A percentile compares a stretch with the other conserved stretches of the same genome.
Conservation (phyloP, 1,140 invertebrate genomes). For the Eubasilissa regina region DNA sequence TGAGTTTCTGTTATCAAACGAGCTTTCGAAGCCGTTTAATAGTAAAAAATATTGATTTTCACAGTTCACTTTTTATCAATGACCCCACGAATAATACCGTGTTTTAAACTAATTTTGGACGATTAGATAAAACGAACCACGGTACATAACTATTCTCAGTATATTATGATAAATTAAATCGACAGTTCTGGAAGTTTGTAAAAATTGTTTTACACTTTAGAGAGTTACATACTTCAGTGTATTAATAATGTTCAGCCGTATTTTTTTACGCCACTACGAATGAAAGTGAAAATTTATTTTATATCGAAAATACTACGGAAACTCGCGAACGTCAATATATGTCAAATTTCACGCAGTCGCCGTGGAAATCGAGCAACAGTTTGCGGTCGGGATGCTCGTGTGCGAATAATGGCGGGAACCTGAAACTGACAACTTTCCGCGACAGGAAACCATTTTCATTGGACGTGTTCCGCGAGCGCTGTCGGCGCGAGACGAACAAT, state of each 20-base stretch:
- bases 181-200: too few relatives aligned
- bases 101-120: too few relatives aligned
- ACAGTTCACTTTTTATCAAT: too few relatives aligned
- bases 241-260: too few relatives aligned
- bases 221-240: too few relatives aligned
- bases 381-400: constrained; percentile 2
- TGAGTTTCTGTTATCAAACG: constrained; percentile 14
- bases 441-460: not conserved
- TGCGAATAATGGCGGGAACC: constrained; percentile 45
- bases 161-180: too few relatives aligned
- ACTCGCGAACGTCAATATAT: constrained; percentile 2
- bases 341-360: constrained; percentile 39
- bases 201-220: too few relatives aligned
- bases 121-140: too few relatives aligned
- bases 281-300: constrained; percentile 8
- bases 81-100: too few relatives aligned
- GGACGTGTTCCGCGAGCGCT: not conserved
- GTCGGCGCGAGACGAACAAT: constrained; percentile 16
- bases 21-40: not conserved
- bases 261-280: too few relatives aligned
- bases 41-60: not conserved
- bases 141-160: too few relatives aligned
- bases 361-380: constrained; percentile 43
- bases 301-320: not conserved
- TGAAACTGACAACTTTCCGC: not conserved